Evolutionary conservation across 2,888 invertebrate genomes (phyloP), one percentile per base, ranked within the genome.

Genomic region (Lampropteryx suffumata): DNA sequence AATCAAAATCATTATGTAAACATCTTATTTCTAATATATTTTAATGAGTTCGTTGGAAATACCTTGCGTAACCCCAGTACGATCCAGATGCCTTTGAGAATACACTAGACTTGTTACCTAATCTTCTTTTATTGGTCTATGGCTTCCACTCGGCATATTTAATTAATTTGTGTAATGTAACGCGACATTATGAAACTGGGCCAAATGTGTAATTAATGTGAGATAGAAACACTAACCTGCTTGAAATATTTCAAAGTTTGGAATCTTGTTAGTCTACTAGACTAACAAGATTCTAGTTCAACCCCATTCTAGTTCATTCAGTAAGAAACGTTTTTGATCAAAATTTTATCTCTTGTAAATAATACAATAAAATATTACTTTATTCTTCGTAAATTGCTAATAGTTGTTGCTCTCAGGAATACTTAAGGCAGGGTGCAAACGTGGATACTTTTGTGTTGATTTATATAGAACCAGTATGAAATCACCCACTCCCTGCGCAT

Each of bases 81-180:
- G 70, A 71, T 73, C 69, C 69, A 75, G 71, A 72, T 74, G 71
- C 68, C 69, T 76, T 76, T 69, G 69, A 79, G 79, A 76, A 79
- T 78, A 73, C 65, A 70, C 69, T 78, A 73, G 64, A 70, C 69
- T 55, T 7, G 68, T 85, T 84, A 66, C 74, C 61, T 68, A 81
- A 85, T 77, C 64, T 68, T 75, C 68, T 69, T 68, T 69, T 72
- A 65, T 73, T 69, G 66, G 66, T 71, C 71, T 64, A 67, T 67
- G 59, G 69, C 62, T 72, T 67, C 65, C 65, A 67, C 64, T 61
- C 64, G 53, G 72, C 69, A 73, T 75, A n/a, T n/a, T n/a, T n/a
- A 3, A 65, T 64, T 62, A 67, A 76, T 76, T 66, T 65, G 60
- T 57, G 56, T 57, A 64, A 62, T 61, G 59, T 57, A 56, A 52